Conservation (phyloP, 2,113 vertebrate genomes). For the Spea multiplicata region DNA sequence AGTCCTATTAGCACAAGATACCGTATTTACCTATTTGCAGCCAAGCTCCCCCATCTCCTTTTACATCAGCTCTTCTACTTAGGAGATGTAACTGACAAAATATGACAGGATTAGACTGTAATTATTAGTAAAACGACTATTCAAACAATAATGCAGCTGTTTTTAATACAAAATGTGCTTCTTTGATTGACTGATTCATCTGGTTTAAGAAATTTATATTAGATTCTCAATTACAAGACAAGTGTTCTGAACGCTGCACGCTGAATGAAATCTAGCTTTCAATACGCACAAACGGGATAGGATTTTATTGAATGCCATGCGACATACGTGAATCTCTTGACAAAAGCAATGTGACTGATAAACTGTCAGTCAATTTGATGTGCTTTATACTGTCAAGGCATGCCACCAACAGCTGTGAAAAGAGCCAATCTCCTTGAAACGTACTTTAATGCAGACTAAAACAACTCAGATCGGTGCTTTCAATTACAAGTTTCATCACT, state of each 20-base stretch:
- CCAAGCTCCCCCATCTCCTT: neutral
- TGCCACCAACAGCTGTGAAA: conserved; percentile 73
- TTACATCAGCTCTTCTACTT: conserved; percentile 18
- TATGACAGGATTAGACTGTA: conserved; percentile 42
- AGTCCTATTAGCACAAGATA: neutral
- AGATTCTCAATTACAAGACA: conserved; percentile 41
- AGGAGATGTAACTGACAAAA: conserved; percentile 40
- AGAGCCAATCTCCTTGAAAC: conserved; percentile 78
- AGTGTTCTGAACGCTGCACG: conserved; percentile 39
- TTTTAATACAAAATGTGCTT: conserved; percentile 36
- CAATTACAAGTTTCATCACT: conserved; percentile 32
- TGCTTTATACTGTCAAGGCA: conserved; percentile 71
- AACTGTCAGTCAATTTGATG: conserved; percentile 82
- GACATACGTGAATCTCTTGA: conserved; percentile 79
- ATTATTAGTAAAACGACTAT: conserved; percentile 35
- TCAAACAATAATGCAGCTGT: conserved; percentile 39
- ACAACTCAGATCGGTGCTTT: conserved; percentile 13
- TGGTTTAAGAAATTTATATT: conserved; percentile 40
- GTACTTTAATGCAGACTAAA: conserved; percentile 22
- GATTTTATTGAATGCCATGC: conserved; percentile 82
- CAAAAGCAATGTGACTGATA: conserved; percentile 74
- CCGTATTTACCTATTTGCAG: neutral
- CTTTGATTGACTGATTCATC: conserved; percentile 44
- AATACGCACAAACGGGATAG: conserved; percentile 71
- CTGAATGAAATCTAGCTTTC: conserved; percentile 58